Conservation (phyloP, 2,888 invertebrate genomes). For the Diplolepis rosae region DNA sequence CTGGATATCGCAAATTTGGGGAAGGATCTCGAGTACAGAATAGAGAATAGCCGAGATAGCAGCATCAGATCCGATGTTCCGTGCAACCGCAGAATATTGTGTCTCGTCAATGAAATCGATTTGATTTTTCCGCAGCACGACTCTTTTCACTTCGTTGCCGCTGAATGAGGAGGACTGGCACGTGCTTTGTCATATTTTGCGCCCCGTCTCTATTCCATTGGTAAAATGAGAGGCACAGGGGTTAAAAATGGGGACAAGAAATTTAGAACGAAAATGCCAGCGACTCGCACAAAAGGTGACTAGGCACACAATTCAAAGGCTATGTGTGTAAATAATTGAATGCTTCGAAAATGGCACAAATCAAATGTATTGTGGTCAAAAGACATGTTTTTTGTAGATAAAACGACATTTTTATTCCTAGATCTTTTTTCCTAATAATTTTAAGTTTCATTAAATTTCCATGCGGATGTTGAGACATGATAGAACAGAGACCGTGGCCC, state of each 20-base stretch:
- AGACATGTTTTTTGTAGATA: not conserved
- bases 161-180: constrained; percentile 47
- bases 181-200: constrained; percentile 57
- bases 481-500: too few relatives aligned
- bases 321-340: constrained; percentile 5
- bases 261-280: not conserved
- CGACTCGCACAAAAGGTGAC: not conserved
- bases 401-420: not conserved
- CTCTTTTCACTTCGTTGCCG: constrained; percentile 49
- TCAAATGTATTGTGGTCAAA: not conserved
- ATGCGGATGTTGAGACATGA: too few relatives aligned
- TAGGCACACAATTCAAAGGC: not conserved
- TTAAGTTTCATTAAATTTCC: too few relatives aligned
- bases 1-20: not conserved
- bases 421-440: not conserved
- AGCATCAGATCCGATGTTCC: constrained; percentile 30
- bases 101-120: constrained; percentile 52
- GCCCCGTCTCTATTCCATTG: constrained; percentile 32
- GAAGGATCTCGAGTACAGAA: not conserved
- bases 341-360: not conserved
- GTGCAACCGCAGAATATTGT: constrained; percentile 35
- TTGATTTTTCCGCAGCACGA: constrained; percentile 52
- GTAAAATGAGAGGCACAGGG: not conserved
- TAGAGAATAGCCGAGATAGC: constrained; percentile 15
- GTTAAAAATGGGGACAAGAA: constrained; percentile 4